Evolutionary conservation across 2,113 vertebrate species (phyloP).

Genomic region (Heterotis niloticus): DNA sequence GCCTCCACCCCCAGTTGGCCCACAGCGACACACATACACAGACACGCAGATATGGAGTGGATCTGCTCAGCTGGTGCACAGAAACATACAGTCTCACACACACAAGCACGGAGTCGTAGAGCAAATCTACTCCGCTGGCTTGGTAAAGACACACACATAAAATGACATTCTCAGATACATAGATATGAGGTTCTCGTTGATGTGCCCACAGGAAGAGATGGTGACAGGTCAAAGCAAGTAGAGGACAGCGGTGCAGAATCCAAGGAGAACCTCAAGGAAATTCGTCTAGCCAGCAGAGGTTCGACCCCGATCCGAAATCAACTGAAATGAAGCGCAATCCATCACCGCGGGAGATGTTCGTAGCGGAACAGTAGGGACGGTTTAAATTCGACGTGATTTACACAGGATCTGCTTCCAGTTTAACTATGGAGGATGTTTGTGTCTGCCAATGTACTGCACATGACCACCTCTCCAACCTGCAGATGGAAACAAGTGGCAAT

Average conservation of each 20-base stretch:
- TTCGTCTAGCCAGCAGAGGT: background rate
- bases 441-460: background rate
- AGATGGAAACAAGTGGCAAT: no score
- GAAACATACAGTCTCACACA: no score
- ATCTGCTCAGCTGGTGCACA: no score
- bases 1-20: background rate
- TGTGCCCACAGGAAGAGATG: no score
- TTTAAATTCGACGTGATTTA: background rate
- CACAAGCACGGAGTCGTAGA: no score
- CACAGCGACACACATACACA: background rate
- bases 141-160: no score
- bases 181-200: no score
- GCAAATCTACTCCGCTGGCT: no score
- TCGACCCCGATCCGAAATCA: background rate
- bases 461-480: no score
- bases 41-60: background rate
- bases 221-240: no score
- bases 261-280: no score
- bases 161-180: no score
- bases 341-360: background rate
- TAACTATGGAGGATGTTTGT: slow-evolving; percentile 1
- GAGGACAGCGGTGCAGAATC: background rate
- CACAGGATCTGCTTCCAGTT: background rate
- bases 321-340: background rate
- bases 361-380: background rate